Conservation (phyloP, 2,888 invertebrate species). For the Rhagonycha lutea region DNA sequence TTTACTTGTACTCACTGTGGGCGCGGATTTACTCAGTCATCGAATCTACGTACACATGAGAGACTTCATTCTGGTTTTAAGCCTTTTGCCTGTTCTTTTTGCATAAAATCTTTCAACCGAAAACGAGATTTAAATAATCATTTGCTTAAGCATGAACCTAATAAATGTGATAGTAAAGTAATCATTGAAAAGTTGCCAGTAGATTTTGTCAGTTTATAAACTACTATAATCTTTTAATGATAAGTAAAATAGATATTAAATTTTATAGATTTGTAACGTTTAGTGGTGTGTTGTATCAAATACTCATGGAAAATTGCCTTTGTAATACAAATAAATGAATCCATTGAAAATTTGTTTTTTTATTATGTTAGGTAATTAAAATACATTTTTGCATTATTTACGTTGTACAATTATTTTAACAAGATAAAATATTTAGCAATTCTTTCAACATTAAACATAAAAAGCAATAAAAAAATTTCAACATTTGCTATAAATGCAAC, state of each 20-base stretch:
- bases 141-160: slow-evolving; percentile 30
- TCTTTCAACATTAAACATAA: not conserved
- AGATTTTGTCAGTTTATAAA: not conserved
- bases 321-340: not conserved
- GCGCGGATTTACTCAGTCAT: slow-evolving; percentile 35
- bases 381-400: not conserved
- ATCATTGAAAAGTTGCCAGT: not conserved
- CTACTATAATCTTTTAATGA: too few relatives aligned
- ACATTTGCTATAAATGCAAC: not conserved
- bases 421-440: not conserved
- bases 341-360: not conserved
- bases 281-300: not conserved
- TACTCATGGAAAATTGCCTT: not conserved
- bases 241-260: too few relatives aligned
- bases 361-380: not conserved
- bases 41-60: slow-evolving; percentile 37
- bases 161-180: not conserved
- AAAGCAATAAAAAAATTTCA: not conserved
- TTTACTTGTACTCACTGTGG: slow-evolving; percentile 35
- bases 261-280: not conserved
- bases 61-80: slow-evolving; percentile 33
- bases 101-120: slow-evolving; percentile 32
- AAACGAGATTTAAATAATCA: slow-evolving; percentile 38
- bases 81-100: slow-evolving; percentile 31
- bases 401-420: not conserved